Base-by-base conservation (phyloP, 2,888 invertebrate species). In the Xanthostigma xanthostigma region DNA sequence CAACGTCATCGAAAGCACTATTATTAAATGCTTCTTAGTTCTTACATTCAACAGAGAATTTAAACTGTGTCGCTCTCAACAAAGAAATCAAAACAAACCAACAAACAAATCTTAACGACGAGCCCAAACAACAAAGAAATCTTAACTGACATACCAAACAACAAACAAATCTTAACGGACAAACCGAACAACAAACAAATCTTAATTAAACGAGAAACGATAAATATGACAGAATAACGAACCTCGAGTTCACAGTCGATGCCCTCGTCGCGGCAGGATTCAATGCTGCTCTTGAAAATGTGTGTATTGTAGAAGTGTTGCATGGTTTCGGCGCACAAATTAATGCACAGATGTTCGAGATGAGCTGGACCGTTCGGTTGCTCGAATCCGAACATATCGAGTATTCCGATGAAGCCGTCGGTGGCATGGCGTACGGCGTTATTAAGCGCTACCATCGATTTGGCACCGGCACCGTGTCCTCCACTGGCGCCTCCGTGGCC, bases 251-350 rank as follows among this genome's bases (percentile, higher is more conserved):
- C 90, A 64, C 85, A 86, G 47, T 81, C 76, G 57, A 94, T 91
- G 45, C 91, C 91, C 71, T 94, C 93, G 65, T 94, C 94, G 53
- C 90, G 77, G 61, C 93, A 92, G 47, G 93, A 90, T 69, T 94
- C 93, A 54, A 90, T 86, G 56, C 89, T 85, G 17, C 90, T 88
- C 67, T 93, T 93, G 70, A 95, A 94, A 58, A 94, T 91, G 68
- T 94, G 93, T 47, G 93, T 94, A 68, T 93, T 95, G 73, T 94
- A 95, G 68, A 93, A 94, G 68, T 94, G 94, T 66, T 95, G 94
- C 90, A 95, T 91, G 36, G 93, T 93, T 71, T 95, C 95, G 1
- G 94, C 92, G 68, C 93, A 93, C 52, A 95, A 72, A 70, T 95
- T 95, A 59, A 92, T 91, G 70, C 94, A 94, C 51, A 95, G 72